Base-by-base conservation (phyloP, 2,888 invertebrate genomes). In the Hydraecia micacea region DNA sequence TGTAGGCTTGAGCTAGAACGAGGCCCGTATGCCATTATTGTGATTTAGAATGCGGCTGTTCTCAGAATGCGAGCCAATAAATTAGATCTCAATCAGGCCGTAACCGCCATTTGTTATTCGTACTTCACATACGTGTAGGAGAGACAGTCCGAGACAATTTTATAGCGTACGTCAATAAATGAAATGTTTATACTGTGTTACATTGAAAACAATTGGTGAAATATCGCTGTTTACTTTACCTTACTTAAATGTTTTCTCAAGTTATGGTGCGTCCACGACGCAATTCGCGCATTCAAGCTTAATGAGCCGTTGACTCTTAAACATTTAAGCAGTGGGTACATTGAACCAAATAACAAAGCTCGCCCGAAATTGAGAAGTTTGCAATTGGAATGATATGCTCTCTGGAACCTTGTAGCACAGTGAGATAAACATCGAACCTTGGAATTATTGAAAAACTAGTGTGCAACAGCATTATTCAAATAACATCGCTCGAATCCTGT, bases 11-110 rank as follows among this genome's bases (percentile, higher is more conserved):
- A 90, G 92, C 91, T 91, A 91, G 91, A 92, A 90, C 91, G 91
- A 90, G 83, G 87, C 93, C 93, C 93, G 92, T 93, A 93, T 94
- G 94, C 94, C 94, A 94, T 95, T 94, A 95, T 94, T 93, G 94
- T 95, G 95, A 95, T 95, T 95, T 95, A 95, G 94, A 93, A 92
- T 93, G 92, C 92, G 94, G 93, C 91, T 92, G 92, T 93, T 94
- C 92, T 92, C 94, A 94, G 95, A 95, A 95, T 94, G 94, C 91
- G 93, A 93, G 92, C 94, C 95, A 93, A 94, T 96, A 96, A 96
- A 96, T 96, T 95, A 94, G 96, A 96, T 96, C 95, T 94, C 96
- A 96, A 96, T 96, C 96, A 95, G 94, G 87, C 88, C 92, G 93
- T 92, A 93, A 93, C 95, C 93, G 92, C 93, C 92, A 95, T 96